Percentiles rank a stretch among this genome's conserved stretches.
Evolutionary conservation across 2,888 invertebrate genomes (phyloP).

Genomic region (Malachius bipustulatus): DNA sequence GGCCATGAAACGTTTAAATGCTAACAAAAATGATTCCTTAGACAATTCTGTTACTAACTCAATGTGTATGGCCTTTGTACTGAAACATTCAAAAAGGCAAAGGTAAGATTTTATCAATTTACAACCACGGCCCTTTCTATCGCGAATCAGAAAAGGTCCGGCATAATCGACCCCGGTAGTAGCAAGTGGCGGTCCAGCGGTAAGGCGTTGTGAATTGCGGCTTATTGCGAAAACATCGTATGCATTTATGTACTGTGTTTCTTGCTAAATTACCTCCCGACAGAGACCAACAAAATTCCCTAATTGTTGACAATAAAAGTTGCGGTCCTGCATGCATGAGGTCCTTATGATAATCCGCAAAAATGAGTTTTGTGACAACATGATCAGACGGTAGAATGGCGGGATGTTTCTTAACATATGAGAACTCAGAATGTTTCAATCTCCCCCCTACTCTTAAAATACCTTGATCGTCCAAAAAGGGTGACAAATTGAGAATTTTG

Average conservation of each 20-base stretch:
- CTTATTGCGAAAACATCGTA: background rate
- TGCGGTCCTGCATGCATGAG: constrained; percentile 2
- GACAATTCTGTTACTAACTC: background rate
- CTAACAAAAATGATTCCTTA: background rate
- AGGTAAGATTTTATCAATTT: background rate
- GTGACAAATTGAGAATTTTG: background rate
- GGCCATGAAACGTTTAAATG: background rate
- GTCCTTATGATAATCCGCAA: no score
- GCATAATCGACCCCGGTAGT: background rate
- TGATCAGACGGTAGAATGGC: background rate
- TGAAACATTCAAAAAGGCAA: background rate
- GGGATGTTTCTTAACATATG: background rate
- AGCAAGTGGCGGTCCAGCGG: background rate
- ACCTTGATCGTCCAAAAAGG: background rate
- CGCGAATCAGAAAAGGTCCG: background rate
- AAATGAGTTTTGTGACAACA: background rate
- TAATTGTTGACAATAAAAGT: background rate
- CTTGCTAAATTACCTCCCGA: background rate
- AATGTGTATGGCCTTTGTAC: background rate
- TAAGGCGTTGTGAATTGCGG: background rate
- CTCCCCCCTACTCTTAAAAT: background rate
- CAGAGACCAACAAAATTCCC: background rate
- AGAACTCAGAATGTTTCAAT: background rate
- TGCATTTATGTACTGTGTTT: background rate
- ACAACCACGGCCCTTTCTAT: constrained; percentile 1